These are phyloP conservation scores for Recurvirostra avosetta DNA, from an alignment of 2,113 vertebrate species.

Conservation along the genomic window DNA sequence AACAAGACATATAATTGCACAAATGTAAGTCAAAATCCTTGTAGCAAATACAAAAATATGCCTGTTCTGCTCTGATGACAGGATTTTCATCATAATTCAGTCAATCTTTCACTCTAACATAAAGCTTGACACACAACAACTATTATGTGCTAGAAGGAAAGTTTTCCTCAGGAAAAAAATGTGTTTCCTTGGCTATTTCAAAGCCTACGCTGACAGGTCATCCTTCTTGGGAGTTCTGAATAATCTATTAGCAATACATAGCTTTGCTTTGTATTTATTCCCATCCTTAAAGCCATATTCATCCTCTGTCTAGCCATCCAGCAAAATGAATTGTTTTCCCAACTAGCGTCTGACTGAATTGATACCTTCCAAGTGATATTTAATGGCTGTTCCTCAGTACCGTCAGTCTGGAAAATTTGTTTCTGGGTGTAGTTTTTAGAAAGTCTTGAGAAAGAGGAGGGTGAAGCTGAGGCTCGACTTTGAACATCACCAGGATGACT, in stretches of 20 bases:
- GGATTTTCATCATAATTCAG: background rate
- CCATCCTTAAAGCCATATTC: background rate
- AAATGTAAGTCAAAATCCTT: background rate
- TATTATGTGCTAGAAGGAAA: background rate
- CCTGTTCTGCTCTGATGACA: background rate
- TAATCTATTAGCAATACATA: background rate
- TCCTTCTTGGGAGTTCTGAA: background rate
- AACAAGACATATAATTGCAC: background rate
- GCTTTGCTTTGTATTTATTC: background rate
- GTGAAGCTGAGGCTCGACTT: background rate
- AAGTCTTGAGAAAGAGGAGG: background rate
- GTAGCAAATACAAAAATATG: background rate
- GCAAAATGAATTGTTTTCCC: background rate
- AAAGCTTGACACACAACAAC: background rate
- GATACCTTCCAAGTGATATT: background rate
- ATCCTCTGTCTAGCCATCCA: background rate
- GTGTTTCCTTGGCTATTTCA: background rate
- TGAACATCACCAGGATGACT: background rate
- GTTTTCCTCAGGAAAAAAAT: background rate
- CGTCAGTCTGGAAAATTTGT: background rate
- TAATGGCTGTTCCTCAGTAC: background rate
- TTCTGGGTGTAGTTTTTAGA: background rate
- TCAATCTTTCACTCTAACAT: background rate
- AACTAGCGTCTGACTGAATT: background rate
- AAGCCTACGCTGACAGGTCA: background rate